Percentiles rank a stretch among this genome's conserved stretches.
phyloP scores from a whole-genome alignment of 2,113 vertebrate species.

The Embiotoca jacksoni region DNA sequence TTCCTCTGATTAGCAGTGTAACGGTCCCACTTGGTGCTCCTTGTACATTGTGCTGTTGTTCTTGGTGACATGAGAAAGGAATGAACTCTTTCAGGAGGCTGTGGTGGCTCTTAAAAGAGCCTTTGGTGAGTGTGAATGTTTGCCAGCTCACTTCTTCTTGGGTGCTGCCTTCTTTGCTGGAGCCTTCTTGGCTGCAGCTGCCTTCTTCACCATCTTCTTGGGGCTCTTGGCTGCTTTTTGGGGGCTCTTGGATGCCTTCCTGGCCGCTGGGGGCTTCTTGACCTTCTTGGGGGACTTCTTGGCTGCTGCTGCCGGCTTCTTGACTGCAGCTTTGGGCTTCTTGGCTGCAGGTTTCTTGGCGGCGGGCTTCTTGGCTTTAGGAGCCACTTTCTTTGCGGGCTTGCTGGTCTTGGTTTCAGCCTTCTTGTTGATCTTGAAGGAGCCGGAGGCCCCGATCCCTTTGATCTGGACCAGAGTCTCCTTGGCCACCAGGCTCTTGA shows the following conservation, averaged over 20 bases:
- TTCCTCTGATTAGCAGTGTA: too few relatives aligned
- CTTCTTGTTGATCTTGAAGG: constrained; percentile 45
- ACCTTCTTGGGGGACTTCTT: constrained; percentile 26
- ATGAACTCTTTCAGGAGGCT: not conserved
- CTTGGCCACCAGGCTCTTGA: constrained; percentile 35
- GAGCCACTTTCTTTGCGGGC: not conserved
- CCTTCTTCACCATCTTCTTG: constrained; percentile 22
- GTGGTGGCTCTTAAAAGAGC: constrained; percentile 57
- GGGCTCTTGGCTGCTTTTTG: constrained; percentile 5
- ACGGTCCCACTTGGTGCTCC: too few relatives aligned
- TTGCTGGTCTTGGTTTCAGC: not conserved
- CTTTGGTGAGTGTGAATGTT: not conserved
- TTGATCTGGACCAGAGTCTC: constrained; percentile 23
- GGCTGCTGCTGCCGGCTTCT: rapidly evolving
- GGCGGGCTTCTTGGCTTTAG: constrained; percentile 26
- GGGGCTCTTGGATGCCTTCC: constrained; percentile 16
- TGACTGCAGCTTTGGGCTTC: too few relatives aligned
- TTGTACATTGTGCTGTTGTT: too few relatives aligned
- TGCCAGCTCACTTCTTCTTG: constrained; percentile 52
- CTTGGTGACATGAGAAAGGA: not conserved
- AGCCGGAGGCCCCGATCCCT: constrained; percentile 2
- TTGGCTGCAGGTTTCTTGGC: constrained; percentile 41
- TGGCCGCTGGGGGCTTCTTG: constrained; percentile 2
- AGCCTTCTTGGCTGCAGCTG: constrained; percentile 1
- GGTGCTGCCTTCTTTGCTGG: not conserved